Evolutionary conservation across 2,113 vertebrate genomes (phyloP), one percentile per base, ranked within the genome.

Genomic region (Alexandromys fortis): DNA sequence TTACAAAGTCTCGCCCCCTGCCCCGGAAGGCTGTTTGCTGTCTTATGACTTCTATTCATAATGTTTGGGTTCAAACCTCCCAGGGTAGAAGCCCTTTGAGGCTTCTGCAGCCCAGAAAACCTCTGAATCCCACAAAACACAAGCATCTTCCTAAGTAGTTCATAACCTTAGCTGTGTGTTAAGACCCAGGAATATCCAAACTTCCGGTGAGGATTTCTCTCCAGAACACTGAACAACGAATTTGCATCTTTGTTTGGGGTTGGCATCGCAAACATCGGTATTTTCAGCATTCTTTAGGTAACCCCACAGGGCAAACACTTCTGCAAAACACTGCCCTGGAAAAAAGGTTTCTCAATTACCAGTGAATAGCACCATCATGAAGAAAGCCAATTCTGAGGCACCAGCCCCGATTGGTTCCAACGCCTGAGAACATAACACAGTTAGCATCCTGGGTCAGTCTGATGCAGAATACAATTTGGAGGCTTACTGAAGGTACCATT

Each of bases 21-120:
- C 22, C 67, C 47, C 0, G 7, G 1, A 75, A 81, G 24, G 35
- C 38, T 55, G 52, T n/a, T 12, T 58, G 58, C 58, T 58, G 30
- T 58, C 35, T 10, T n/a, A 21, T n/a, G 58, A 72, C 4, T 0
- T 13, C 10, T 0, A 0, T 63, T 70, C n/a, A 26, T 10, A 14
- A 47, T 38, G 22, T 24, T 63, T 4, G 19, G 17, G 38, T 42
- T 70, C 68, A 28, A 47, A 13, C 26, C 47, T 70, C 24, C 38
- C 47, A 8, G 5, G 55, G 17, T 8, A 10, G 21, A 67, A 49
- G 38, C 1, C 55, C 35, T 49, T 58, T 8, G 2, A 28, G 7
- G n/a, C 2, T 73, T 45, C n/a, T 2, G 63, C 24, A 78, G 14
- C 7, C 5, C 70, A 3, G 4, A 17, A 2, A 7, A 21, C 38